These are phyloP conservation scores for Capromys pilorides DNA, from an alignment of 2,797 vertebrate species.

Conservation along the genomic window DNA sequence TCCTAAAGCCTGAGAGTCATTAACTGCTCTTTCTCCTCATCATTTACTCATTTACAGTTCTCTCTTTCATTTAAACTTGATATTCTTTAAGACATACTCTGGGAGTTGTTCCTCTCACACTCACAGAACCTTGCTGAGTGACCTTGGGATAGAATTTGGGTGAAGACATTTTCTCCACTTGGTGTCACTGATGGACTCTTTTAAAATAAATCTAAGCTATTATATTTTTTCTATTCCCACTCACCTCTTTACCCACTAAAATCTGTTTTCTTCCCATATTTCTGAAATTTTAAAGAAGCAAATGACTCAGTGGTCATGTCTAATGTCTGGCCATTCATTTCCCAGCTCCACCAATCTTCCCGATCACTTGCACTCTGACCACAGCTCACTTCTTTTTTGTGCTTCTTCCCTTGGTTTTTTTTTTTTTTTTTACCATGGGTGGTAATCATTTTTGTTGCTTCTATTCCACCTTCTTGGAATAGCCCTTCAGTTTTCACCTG, in stretches of 20 bases:
- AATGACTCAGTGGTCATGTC: constrained; percentile 4
- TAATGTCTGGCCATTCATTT: neutral
- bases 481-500: neutral
- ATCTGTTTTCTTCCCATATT: constrained; percentile 24
- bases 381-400: neutral
- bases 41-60: neutral
- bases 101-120: neutral
- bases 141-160: neutral
- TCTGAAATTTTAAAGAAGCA: constrained; percentile 54
- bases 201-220: constrained; percentile 1
- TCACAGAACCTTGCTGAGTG: neutral
- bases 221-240: neutral
- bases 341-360: neutral
- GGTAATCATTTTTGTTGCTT: neutral
- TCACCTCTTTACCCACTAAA: neutral
- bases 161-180: neutral
- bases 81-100: neutral
- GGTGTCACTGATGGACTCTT: neutral
- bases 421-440: neutral
- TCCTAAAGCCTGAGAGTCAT: neutral
- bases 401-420: neutral
- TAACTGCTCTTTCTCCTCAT: neutral
- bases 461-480: neutral
- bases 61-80: neutral
- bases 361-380: neutral